Evolutionary conservation across 2,888 invertebrate genomes (phyloP).

Genomic region (Parascotia fuliginaria): DNA sequence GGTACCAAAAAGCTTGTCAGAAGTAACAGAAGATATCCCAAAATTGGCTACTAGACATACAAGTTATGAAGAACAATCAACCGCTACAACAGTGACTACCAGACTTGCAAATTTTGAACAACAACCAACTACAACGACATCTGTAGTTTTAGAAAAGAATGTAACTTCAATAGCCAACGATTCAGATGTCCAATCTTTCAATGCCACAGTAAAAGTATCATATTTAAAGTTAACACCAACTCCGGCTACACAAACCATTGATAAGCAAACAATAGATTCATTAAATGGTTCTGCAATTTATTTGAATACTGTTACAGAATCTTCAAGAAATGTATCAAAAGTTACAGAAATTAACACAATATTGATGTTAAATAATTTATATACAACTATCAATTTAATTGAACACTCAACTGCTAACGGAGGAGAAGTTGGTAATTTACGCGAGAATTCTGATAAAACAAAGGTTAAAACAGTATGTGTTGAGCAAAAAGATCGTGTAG

Average conservation of each 20-base stretch:
- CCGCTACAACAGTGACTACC: too few species aligned
- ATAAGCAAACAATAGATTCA: too few species aligned
- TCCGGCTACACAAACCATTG: too few species aligned
- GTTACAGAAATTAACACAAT: background rate
- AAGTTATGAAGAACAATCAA: background rate
- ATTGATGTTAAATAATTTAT: background rate
- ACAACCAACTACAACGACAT: too few species aligned
- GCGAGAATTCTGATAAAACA: background rate
- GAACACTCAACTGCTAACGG: background rate
- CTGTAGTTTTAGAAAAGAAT: too few species aligned
- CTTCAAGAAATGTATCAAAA: background rate
- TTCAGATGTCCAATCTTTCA: background rate
- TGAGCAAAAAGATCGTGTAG: conserved; percentile 57
- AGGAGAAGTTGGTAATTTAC: background rate
- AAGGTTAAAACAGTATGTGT: conserved; percentile 47
- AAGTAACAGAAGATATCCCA: background rate
- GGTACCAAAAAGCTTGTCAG: background rate
- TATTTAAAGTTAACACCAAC: background rate
- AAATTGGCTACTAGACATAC: background rate
- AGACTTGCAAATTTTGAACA: too few species aligned
- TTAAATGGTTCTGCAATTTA: too few species aligned
- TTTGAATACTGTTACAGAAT: background rate
- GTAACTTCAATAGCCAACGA: too few species aligned
- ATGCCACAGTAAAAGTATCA: background rate
- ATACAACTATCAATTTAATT: background rate